Evolutionary conservation across 2,113 vertebrate species (phyloP).

Genomic region (Willisornis vidua): DNA sequence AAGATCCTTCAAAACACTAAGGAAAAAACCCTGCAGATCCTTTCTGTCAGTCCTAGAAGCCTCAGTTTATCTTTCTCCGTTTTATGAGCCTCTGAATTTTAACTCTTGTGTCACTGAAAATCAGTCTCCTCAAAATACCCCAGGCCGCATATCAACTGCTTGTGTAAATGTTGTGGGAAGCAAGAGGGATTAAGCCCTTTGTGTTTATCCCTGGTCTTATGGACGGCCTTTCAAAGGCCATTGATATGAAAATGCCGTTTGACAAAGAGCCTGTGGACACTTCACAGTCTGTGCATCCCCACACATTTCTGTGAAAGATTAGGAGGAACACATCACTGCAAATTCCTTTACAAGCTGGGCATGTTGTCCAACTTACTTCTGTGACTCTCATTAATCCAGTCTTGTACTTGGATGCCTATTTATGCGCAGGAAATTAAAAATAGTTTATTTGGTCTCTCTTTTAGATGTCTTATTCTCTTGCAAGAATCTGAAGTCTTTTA

Average conservation of each 20-base stretch:
- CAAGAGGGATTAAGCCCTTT: not conserved
- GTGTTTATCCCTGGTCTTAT: not conserved
- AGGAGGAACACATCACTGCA: not conserved
- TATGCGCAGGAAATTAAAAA: fast-evolving
- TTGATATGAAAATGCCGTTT: not conserved
- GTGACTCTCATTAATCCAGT: not conserved
- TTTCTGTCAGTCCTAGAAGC: not conserved
- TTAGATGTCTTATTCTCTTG: not conserved
- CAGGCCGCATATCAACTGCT: not conserved
- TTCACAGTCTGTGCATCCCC: not conserved
- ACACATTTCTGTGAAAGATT: not conserved
- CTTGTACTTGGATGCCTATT: not conserved
- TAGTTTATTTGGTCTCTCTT: not conserved
- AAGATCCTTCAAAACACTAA: not conserved
- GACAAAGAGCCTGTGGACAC: not conserved
- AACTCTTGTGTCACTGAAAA: not conserved
- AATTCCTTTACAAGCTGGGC: not conserved
- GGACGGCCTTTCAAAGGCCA: not conserved
- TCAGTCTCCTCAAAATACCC: not conserved
- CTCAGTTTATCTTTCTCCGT: not conserved
- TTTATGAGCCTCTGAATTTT: not conserved
- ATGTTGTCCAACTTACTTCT: not conserved
- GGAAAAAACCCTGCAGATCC: not conserved
- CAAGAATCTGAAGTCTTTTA: not conserved
- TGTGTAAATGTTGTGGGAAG: not conserved